Percentiles rank a stretch among this genome's conserved stretches.
These are phyloP conservation scores for Ptilonorhynchus violaceus DNA, from an alignment of 2,113 vertebrate genomes.

Conservation along the genomic window DNA sequence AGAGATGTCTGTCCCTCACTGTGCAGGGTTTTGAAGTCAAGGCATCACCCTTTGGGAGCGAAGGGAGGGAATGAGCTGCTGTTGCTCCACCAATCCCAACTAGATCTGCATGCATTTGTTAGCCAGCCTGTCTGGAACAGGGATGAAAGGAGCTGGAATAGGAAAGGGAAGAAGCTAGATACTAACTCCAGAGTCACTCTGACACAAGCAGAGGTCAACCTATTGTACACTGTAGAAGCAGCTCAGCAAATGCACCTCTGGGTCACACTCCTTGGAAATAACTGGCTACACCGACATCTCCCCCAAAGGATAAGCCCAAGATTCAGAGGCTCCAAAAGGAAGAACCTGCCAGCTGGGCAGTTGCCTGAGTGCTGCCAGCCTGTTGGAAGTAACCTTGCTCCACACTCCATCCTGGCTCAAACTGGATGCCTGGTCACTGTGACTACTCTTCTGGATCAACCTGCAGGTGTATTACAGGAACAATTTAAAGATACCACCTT, in stretches of 20 bases:
- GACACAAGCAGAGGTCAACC: neutral
- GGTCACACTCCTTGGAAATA: neutral
- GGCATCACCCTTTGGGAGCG: neutral
- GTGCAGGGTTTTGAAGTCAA: neutral
- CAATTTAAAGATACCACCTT: neutral
- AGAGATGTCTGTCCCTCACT: neutral
- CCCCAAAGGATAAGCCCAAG: rapidly evolving
- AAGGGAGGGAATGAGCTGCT: neutral
- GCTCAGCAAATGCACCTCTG: neutral
- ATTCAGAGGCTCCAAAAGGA: neutral
- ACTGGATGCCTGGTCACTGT: neutral
- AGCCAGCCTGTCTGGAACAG: neutral
- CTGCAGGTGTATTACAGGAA: neutral
- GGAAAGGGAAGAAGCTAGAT: neutral
- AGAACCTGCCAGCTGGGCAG: neutral
- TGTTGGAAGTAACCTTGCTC: neutral
- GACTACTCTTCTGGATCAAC: neutral
- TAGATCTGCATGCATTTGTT: neutral
- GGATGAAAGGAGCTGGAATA: neutral
- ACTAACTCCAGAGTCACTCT: neutral
- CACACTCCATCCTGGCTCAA: neutral
- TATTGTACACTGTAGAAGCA: rapidly evolving
- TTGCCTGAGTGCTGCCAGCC: neutral
- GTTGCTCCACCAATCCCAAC: rapidly evolving
- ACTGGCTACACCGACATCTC: neutral